Conservation (phyloP, 2,113 vertebrate genomes). For the Theristicus caerulescens region DNA sequence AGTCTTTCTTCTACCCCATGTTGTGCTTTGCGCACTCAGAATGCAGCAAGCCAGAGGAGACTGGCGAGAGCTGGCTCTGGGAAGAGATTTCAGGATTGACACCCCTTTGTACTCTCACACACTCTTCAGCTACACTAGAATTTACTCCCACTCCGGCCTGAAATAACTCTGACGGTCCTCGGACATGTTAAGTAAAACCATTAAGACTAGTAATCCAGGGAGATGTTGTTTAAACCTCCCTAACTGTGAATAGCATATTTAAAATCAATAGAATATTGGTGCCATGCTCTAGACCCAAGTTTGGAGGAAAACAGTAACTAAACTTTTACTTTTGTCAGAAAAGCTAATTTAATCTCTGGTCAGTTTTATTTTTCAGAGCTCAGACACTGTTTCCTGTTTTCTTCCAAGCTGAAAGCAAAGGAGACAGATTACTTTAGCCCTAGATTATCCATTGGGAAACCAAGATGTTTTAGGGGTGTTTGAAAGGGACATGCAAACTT, state of each 20-base stretch:
- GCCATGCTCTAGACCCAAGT: neutral
- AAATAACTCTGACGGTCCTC: neutral
- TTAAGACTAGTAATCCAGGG: neutral
- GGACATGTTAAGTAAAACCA: neutral
- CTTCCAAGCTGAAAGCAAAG: neutral
- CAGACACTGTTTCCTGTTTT: neutral
- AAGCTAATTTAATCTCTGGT: neutral
- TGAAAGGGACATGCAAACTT: neutral
- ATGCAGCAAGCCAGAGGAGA: neutral
- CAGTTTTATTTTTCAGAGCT: neutral
- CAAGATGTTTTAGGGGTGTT: neutral
- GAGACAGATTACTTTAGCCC: neutral
- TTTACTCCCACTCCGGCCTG: neutral
- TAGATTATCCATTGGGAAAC: neutral
- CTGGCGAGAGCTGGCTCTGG: neutral
- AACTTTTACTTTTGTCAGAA: neutral
- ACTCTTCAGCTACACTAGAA: neutral
- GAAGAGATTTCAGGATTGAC: neutral
- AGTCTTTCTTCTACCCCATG: neutral
- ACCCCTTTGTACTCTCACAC: neutral
- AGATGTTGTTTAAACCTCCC: neutral
- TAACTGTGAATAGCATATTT: neutral
- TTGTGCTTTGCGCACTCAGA: neutral
- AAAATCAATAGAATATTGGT: neutral
- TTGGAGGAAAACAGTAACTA: neutral